phyloP scores from a whole-genome alignment of 2,797 vertebrate species.

The Dicrostonyx torquatus region DNA sequence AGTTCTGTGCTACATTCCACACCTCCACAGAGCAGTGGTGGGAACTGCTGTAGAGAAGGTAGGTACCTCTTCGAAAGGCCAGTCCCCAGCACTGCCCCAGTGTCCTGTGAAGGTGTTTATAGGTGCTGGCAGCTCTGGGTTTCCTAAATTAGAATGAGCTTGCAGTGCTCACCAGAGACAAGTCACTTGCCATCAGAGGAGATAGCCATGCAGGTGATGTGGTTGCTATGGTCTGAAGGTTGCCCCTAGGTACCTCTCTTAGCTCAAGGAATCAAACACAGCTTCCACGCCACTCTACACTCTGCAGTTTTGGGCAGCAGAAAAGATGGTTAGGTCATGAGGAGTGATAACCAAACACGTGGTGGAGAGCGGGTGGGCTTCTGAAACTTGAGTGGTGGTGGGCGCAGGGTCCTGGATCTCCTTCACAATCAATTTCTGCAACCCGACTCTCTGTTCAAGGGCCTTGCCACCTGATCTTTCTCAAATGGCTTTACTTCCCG shows the following conservation, averaged over 20 bases:
- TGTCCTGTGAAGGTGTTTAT: constrained; percentile 95
- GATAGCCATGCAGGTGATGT: constrained; percentile 94
- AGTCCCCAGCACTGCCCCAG: constrained; percentile 94
- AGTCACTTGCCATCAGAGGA: constrained; percentile 96
- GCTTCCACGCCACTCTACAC: constrained; percentile 92
- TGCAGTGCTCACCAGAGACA: constrained; percentile 95
- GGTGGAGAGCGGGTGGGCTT: constrained; percentile 94
- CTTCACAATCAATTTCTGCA: background rate
- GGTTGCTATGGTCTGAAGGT: constrained; percentile 91
- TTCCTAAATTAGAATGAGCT: constrained; percentile 97
- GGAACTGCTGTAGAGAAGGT: constrained; percentile 96
- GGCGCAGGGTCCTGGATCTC: constrained; percentile 91
- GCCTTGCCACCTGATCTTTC: background rate
- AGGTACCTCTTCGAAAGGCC: constrained; percentile 94
- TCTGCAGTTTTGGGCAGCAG: constrained; percentile 96
- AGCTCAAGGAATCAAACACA: constrained; percentile 90
- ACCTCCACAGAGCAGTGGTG: constrained; percentile 96
- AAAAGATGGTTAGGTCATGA: constrained; percentile 93
- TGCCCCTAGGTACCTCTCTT: constrained; percentile 90
- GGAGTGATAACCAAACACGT: constrained; percentile 94
- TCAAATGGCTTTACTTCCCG: background rate
- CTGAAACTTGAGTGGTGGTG: constrained; percentile 89
- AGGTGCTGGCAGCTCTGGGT: constrained; percentile 91
- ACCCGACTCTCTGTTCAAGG: background rate
- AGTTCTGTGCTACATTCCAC: constrained; percentile 97